Evolutionary conservation across 2,797 vertebrate genomes (phyloP), one percentile per base, ranked within the genome.

Genomic region (Otolemur crassicaudatus): DNA sequence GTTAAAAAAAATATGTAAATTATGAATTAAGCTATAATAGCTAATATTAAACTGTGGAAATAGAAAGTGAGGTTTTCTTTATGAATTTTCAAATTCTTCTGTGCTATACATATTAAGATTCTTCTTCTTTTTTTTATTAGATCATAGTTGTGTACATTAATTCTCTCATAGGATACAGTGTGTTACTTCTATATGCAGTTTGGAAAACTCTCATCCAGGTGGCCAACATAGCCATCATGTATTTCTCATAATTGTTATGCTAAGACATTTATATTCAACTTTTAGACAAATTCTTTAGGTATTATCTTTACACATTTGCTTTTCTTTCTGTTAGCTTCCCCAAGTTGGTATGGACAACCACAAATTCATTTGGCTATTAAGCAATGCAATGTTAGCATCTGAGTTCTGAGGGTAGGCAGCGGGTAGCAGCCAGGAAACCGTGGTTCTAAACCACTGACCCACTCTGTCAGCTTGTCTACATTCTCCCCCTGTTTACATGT

Each of bases 31-130:
- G 87, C 25, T 87, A 53, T 53, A 53, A 53, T 49, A 85, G 3
- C 10, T 82, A 73, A 58, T 49, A 94, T 58, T 72, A 80, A 86
- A 70, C 7, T n/a, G 60, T 83, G 88, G 7, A 9, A 88, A 86
- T 81, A 82, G 22, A 16, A 95, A 92, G 8, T 46, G 25, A 81
- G 6, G 6, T n/a, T 91, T 91, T 89, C 63, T 72, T 94, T 11
- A 75, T 75, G 90, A 69, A 79, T 69, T 94, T 92, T 13, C 4
- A 70, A 73, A 58, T 80, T 76, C 17, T 83, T 91, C 69, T 87
- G 9, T 80, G 16, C 37, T 79, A 8, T 53, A 34, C 3, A 25
- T 9, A 16, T 92, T 88, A 87, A 43, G n/a, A 80, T 65, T 85
- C 34, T 37, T 37, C 34, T 37, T 37, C 34, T 37, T 37, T 37